Evolutionary conservation across 2,888 invertebrate genomes (phyloP), one percentile per base, ranked within the genome.

Genomic region (Pristionchus exspectatus): DNA sequence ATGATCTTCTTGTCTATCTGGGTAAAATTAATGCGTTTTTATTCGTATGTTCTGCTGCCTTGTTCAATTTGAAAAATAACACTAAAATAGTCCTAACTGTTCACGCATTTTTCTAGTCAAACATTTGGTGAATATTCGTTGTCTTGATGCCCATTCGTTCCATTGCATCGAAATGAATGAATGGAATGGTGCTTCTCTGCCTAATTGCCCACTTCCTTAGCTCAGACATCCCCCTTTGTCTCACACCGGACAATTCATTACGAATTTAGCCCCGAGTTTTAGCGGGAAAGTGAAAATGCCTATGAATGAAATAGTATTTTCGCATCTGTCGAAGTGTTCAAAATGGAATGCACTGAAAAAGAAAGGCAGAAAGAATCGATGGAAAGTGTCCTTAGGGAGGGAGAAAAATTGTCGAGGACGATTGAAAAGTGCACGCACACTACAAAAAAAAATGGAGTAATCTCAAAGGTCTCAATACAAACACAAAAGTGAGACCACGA

Each of bases 211-310:
- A 7, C 33, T n/a, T 81, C 50, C 50, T 24, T 27, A 56, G 27
- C n/a, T 56, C 83, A 27, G 27, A 83, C 38, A 56, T 44, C 83
- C 24, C n/a, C n/a, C 44, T 50, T 50, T 50, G 44, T 27, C 54
- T 38, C 54, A 14, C 83, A 24, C 54, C 14, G 27, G 84, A 56
- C 24, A 44, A 56, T 33, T 83, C 44, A 50, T 50, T 83, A 50
- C 44, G 50, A 24, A 83, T 50, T 50, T n/a, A n/a, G 83, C 83
- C n/a, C 38, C 50, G 50, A n/a, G 83, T 54, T 54, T 24, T 27
- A n/a, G 21, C 44, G 14, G n/a, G 33, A 33, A 56, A 85, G 85
- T 27, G 84, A 59, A 30, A 54, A 85, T 59, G 85, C 33, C 50
- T 50, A 33, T 56, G 85, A 59, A 56, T 59, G 24, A 24, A 3